Percentiles rank a stretch among this genome's conserved stretches.
These are phyloP conservation scores for Lithophane semibrunnea DNA, from an alignment of 2,888 invertebrate genomes.

Conservation along the genomic window DNA sequence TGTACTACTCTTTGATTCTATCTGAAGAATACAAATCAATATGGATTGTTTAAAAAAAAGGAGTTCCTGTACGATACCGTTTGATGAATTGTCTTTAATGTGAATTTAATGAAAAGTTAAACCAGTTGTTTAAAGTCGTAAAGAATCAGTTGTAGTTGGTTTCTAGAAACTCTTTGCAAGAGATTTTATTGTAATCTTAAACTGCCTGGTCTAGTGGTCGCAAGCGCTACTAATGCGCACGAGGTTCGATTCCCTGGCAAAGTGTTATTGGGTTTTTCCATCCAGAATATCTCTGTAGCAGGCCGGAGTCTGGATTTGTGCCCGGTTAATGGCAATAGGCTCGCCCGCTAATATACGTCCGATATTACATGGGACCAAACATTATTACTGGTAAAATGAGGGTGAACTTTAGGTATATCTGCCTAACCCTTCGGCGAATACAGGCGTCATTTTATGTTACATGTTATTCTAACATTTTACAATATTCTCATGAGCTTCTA, in stretches of 20 bases:
- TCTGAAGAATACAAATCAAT: conserved; percentile 27
- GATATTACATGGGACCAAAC: neutral
- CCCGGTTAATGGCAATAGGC: neutral
- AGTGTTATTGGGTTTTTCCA: neutral
- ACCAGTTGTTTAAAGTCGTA: conserved; percentile 22
- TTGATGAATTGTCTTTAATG: conserved; percentile 40
- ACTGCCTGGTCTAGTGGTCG: no score
- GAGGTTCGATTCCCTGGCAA: neutral
- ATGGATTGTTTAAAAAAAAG: conserved; percentile 43
- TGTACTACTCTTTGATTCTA: conserved; percentile 25
- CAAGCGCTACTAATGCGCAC: no score
- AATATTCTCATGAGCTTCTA: neutral
- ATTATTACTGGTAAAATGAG: neutral
- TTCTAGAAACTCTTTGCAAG: neutral
- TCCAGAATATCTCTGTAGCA: neutral
- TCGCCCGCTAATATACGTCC: neutral
- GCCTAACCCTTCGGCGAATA: no score
- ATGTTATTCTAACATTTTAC: neutral
- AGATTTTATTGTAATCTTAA: neutral
- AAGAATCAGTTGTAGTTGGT: neutral
- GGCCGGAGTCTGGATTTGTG: neutral
- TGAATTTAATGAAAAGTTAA: conserved; percentile 23
- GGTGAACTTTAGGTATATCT: neutral
- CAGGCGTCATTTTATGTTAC: no score
- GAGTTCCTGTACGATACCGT: conserved; percentile 9